phyloP scores from a whole-genome alignment of 2,113 vertebrate genomes.

The Ammodramus savannarum region DNA sequence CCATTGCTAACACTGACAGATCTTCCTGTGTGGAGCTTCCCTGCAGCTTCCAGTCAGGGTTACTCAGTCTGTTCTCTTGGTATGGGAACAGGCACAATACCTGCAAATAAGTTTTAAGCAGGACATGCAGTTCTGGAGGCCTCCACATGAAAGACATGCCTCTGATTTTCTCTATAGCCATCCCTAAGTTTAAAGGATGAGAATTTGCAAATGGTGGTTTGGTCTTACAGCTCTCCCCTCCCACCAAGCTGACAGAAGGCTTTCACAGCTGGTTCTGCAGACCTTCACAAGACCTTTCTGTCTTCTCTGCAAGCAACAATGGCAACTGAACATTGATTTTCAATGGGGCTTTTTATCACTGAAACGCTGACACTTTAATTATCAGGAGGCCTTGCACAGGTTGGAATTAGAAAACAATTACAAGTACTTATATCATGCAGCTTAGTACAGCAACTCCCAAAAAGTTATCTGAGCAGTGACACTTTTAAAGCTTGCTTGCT shows the following conservation, averaged over 20 bases:
- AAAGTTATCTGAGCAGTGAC: neutral
- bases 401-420: slow-evolving; percentile 10
- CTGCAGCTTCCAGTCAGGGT: neutral
- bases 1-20: neutral
- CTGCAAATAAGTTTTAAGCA: neutral
- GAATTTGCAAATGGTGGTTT: neutral
- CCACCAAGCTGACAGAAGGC: neutral
- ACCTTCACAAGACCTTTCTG: neutral
- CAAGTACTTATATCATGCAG: neutral
- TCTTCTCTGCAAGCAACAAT: neutral
- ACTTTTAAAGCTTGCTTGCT: neutral
- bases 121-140: neutral
- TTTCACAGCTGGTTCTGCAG: neutral
- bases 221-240: neutral
- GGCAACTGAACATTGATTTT: neutral
- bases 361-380: neutral
- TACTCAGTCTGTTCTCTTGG: neutral
- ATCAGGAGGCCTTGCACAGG: neutral
- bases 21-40: neutral
- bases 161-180: neutral
- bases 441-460: neutral
- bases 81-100: neutral
- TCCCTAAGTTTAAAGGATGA: accelerated
- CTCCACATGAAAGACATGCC: neutral
- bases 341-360: neutral